phyloP scores from a whole-genome alignment of 2,113 vertebrate species.

The Arothron firmamentum region DNA sequence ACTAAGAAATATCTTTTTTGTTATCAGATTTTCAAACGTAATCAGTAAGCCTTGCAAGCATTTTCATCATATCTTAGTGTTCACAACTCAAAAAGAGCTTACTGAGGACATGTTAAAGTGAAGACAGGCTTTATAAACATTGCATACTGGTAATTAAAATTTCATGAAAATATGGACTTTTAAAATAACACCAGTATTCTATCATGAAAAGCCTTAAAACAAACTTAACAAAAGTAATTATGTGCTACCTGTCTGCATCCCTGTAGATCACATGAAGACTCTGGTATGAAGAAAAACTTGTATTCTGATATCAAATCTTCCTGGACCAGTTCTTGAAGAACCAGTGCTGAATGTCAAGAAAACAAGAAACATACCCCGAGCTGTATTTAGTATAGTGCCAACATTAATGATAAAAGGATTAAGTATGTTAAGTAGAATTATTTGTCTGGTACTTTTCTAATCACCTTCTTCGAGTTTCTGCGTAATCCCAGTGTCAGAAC shows the following conservation, averaged over 20 bases:
- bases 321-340: conserved; percentile 81
- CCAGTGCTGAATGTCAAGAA: conserved; percentile 77
- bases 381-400: not conserved
- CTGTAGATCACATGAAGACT: conserved; percentile 78
- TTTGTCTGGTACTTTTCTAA: not conserved
- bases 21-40: no score
- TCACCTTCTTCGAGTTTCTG: conserved; percentile 66
- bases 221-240: not conserved
- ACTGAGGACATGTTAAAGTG: no score
- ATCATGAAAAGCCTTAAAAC: not conserved
- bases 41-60: no score
- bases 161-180: no score
- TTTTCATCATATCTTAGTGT: no score
- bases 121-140: no score
- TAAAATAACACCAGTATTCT: not conserved
- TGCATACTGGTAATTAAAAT: no score
- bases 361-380: not conserved
- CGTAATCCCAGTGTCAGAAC: conserved; percentile 31
- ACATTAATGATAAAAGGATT: not conserved
- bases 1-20: no score
- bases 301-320: conserved; percentile 86
- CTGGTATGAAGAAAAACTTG: conserved; percentile 77
- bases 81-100: no score
- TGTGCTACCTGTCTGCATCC: conserved; percentile 81
- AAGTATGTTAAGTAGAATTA: not conserved